phyloP scores from a whole-genome alignment of 2,888 invertebrate genomes.

The Alitta virens region DNA sequence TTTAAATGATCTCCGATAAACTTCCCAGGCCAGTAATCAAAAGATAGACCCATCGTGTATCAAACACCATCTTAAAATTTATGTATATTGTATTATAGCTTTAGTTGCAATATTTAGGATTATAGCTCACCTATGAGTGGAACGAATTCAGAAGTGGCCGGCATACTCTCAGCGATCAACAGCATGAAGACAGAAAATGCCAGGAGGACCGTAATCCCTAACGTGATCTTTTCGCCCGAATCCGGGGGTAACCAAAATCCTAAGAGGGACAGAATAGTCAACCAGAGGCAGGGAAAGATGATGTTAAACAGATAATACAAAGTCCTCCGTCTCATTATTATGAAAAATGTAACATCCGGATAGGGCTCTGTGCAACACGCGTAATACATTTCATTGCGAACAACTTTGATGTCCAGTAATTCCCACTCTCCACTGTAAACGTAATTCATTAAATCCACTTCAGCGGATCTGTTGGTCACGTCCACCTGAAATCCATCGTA shows the following conservation, averaged over 20 bases:
- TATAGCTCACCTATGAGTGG: slow-evolving; percentile 60
- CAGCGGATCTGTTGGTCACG: slow-evolving; percentile 49
- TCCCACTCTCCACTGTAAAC: slow-evolving; percentile 64
- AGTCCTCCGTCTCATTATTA: slow-evolving; percentile 58
- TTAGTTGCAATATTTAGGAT: no score
- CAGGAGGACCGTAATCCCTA: slow-evolving; percentile 63
- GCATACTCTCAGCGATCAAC: slow-evolving; percentile 64
- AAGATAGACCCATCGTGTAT: no score
- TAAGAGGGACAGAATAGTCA: slow-evolving; percentile 49
- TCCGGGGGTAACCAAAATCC: slow-evolving; percentile 52
- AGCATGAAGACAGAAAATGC: slow-evolving; percentile 64
- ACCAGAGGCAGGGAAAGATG: slow-evolving; percentile 52
- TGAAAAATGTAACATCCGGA: slow-evolving; percentile 62
- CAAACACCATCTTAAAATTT: no score
- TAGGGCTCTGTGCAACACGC: slow-evolving; percentile 62
- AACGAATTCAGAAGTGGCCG: slow-evolving; percentile 63
- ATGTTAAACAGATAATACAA: slow-evolving; percentile 51
- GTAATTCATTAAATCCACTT: slow-evolving; percentile 61
- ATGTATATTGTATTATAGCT: no score
- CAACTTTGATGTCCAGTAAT: slow-evolving; percentile 48
- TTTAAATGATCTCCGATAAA: no score
- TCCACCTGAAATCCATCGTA: slow-evolving; percentile 46
- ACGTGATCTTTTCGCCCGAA: slow-evolving; percentile 61
- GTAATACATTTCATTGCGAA: slow-evolving; percentile 59
- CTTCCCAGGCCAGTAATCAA: no score